A percentile compares a stretch with the other conserved stretches of the same genome.
These are phyloP conservation scores for Limnephilus marmoratus DNA, from an alignment of 2,888 invertebrate genomes.

Conservation along the genomic window DNA sequence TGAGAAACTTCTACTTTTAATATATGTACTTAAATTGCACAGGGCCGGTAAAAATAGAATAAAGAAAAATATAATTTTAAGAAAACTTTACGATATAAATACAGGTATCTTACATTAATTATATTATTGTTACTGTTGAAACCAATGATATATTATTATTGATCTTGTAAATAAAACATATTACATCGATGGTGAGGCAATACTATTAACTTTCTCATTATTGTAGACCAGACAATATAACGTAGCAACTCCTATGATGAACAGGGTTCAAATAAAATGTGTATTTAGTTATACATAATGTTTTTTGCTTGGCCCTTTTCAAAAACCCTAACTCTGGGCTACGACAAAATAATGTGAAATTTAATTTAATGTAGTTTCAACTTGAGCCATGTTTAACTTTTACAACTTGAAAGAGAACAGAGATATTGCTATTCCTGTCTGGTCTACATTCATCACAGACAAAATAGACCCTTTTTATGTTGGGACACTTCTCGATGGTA, in stretches of 20 bases:
- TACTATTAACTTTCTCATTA: not conserved
- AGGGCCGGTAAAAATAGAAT: not conserved
- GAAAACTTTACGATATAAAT: not conserved
- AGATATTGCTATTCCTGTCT: not conserved
- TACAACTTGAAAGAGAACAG: not conserved
- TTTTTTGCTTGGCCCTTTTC: no score
- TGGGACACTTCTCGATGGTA: not conserved
- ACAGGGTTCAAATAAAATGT: not conserved
- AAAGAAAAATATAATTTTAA: not conserved
- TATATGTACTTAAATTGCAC: not conserved
- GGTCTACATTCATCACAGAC: not conserved
- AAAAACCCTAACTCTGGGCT: not conserved
- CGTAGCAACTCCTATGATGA: not conserved
- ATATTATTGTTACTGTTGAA: not conserved
- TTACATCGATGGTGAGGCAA: not conserved
- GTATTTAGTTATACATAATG: no score
- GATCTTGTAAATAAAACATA: not conserved
- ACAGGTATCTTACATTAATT: not conserved
- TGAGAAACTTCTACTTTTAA: not conserved
- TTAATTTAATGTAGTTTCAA: not conserved
- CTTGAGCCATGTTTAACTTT: not conserved
- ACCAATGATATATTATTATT: not conserved
- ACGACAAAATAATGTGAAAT: not conserved
- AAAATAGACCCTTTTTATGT: not conserved
- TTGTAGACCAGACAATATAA: not conserved